Evolutionary conservation across 2,797 vertebrate species (phyloP).

Genomic region (Silurus lanzhouensis): DNA sequence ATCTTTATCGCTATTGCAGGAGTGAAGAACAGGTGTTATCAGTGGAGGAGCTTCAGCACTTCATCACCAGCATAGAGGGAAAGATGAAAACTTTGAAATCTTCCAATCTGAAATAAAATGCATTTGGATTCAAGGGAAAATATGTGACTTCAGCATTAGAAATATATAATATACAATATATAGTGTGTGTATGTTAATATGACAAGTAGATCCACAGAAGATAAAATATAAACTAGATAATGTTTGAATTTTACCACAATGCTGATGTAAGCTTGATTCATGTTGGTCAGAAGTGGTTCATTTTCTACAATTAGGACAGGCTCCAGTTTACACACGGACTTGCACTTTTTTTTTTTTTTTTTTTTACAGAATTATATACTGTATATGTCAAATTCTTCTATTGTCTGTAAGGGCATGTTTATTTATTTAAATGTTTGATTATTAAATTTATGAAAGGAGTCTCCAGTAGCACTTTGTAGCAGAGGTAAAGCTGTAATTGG

Average conservation of each 20-base stretch:
- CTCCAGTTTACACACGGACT: neutral
- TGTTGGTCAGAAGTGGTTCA: neutral
- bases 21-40: conserved; percentile 39
- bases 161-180: no score
- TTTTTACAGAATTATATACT: no score
- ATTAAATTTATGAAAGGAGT: neutral
- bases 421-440: neutral
- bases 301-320: neutral
- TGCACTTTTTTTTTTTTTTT: neutral
- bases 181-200: no score
- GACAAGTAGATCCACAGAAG: neutral
- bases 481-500: neutral
- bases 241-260: neutral
- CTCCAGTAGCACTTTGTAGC: neutral
- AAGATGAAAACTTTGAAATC: neutral
- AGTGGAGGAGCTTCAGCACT: conserved; percentile 22
- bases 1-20: conserved; percentile 42
- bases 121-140: neutral
- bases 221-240: neutral
- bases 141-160: neutral
- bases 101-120: neutral
- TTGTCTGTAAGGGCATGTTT: neutral
- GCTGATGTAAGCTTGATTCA: neutral
- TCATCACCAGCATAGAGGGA: neutral
- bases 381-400: neutral